Base-by-base conservation (phyloP, 2,888 invertebrate species). In the Cremastinae sp. region DNA sequence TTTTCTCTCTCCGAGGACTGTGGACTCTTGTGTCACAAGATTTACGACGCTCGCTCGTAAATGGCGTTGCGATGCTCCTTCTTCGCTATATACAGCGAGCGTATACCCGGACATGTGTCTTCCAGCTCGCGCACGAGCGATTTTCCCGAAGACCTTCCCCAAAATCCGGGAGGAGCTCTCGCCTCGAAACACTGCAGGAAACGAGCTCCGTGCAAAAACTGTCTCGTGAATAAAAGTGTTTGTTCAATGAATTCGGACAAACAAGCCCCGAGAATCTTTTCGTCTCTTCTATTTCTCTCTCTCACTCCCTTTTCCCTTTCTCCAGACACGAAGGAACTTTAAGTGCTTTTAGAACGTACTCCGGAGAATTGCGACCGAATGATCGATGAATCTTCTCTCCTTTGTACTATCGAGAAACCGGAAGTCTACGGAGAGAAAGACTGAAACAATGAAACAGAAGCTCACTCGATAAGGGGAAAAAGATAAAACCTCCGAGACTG, bases 101-200 rank as follows among this genome's bases (percentile, higher is more conserved):
- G 56, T 58, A 39, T 45, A 64, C 61, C 76, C 35, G 61, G 58
- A 81, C 84, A 85, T 81, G 81, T 85, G 84, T 81, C 79, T 70
- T 28, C 39, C 82, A 82, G 71, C 72, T 28, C 28, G 28, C 28
- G 28, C 28, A 28, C 28, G 28, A 28, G 5, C 28, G 28, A 28
- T 28, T 28, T 28, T 28, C 28, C 5, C 28, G 28, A 28, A 28
- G 70, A 35, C 22, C 55, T 45, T 64, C 66, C 51, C 58, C 62
- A 72, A 58, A 28, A 28, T 28, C 28, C 72, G 68, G 58, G 78
- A 78, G 73, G 78, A 73, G 73, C 49, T 55, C 68, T 43, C 49
- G 39, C 56, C 14, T 49, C 59, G 70, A 58, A 28, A 68, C 28
- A 35, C 53, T 35, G 37, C 43, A 39, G 47, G 59, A 72, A 45